Base-by-base conservation (phyloP, 2,113 vertebrate species). In the Cyanoderma ruficeps region DNA sequence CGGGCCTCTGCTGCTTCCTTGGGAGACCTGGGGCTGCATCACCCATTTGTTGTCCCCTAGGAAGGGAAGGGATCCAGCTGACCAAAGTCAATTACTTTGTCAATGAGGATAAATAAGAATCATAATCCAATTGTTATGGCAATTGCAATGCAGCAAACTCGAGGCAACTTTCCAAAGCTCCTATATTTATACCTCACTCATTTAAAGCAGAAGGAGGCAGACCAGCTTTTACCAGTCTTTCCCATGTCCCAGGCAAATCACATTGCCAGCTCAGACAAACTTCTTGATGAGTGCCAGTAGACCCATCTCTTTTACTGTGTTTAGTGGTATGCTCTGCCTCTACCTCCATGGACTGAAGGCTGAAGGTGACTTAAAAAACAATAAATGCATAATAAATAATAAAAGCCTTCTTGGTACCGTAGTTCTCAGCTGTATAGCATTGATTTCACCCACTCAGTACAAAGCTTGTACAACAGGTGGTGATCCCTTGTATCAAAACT, bases 61-160 rank as follows among this genome's bases (percentile, higher is more conserved):
- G 82, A 87, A 68, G 78, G 50, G 78, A 95, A 83, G 71, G 61
- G 67, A 88, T 69, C 67, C 78, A 83, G 67, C 88, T 95, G 88
- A 90, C 83, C 88, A 46, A 70, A 50, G 35, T 76, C 65, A 71
- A 89, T 95, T 89, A 89, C 39, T 79, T 91, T 87, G 57, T 91
- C 93, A 79, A 60, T 82, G 78, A 68, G 92, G 81, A 89, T 87
- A 95, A 94, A 94, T 87, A 93, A 65, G 47, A 83, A 94, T 89
- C 89, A 84, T 96, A 96, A 96, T 94, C 90, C 77, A 79, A 87
- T 94, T 94, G 71, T 93, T 92, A 90, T 33, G 46, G 82, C 86
- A 92, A 61, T 96, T 95, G 67, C 76, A 83, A 15, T 74, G 79
- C 82, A 94, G 75, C 67, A 88, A 85, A 94, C 79, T 85, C 5